Evolutionary conservation across 1,140 invertebrate species (phyloP).

Genomic region (Acyrthosiphon pisum): DNA sequence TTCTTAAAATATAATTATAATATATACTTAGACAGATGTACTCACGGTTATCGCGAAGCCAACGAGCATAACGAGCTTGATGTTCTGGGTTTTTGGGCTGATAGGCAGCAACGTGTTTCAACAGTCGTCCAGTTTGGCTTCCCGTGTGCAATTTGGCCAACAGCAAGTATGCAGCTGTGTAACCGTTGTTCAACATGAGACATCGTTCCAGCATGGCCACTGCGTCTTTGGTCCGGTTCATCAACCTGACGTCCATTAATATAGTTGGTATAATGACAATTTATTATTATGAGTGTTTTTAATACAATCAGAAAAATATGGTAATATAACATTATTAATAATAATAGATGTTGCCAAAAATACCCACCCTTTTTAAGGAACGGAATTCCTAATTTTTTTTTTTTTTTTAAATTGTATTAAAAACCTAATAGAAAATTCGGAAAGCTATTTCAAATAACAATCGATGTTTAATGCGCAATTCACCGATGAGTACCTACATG

Average conservation of each 20-base stretch:
- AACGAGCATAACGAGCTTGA: slow-evolving; percentile 72
- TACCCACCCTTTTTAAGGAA: not conserved
- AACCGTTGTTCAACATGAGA: slow-evolving; percentile 70
- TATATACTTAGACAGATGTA: not conserved
- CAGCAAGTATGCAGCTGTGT: slow-evolving; percentile 74
- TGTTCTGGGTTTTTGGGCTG: slow-evolving; percentile 74
- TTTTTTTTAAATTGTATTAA: too few relatives aligned
- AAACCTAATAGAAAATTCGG: not conserved
- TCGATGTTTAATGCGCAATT: not conserved
- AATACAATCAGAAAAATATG: not conserved
- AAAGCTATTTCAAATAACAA: not conserved
- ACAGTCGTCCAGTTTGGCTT: slow-evolving; percentile 66
- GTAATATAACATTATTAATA: not conserved
- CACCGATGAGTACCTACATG: not conserved
- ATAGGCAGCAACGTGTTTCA: slow-evolving; percentile 68
- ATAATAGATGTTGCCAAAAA: not conserved
- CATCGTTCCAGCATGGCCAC: slow-evolving; percentile 74
- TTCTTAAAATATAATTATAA: not conserved
- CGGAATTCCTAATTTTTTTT: not conserved
- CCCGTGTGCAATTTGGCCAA: slow-evolving; percentile 67
- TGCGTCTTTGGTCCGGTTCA: slow-evolving; percentile 71
- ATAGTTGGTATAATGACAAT: not conserved
- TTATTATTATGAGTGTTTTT: not conserved
- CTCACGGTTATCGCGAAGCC: slow-evolving; percentile 72
- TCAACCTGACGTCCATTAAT: slow-evolving; percentile 66